Evolutionary conservation across 2,113 vertebrate genomes (phyloP).

Genomic region (Panurus biarmicus): DNA sequence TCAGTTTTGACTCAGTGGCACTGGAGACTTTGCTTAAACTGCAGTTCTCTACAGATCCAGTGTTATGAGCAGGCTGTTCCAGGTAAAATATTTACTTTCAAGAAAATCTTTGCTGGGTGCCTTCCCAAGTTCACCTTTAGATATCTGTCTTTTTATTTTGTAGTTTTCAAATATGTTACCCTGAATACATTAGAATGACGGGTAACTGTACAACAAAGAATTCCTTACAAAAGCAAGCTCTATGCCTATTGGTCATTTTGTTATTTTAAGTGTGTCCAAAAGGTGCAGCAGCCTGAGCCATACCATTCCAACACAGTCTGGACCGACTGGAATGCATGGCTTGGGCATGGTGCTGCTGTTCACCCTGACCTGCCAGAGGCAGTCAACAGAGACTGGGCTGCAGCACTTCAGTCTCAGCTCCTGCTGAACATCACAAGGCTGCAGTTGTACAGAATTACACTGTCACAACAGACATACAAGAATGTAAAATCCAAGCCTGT

Average conservation of each 20-base stretch:
- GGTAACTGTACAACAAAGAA: background rate
- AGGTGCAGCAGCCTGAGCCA: background rate
- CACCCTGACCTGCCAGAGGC: background rate
- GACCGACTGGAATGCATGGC: fast-evolving
- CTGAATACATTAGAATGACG: background rate
- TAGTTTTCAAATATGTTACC: background rate
- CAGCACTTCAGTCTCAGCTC: background rate
- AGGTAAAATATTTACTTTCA: background rate
- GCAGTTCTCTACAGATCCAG: background rate
- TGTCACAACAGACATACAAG: background rate
- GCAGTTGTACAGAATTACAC: background rate
- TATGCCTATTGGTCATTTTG: background rate
- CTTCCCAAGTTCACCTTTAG: background rate
- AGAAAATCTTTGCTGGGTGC: background rate
- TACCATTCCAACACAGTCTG: background rate
- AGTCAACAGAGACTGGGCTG: background rate
- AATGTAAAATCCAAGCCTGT: background rate
- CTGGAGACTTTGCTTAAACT: background rate
- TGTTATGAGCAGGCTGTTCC: background rate
- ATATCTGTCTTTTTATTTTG: background rate
- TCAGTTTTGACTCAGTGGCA: background rate
- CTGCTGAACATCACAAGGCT: background rate
- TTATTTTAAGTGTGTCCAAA: background rate
- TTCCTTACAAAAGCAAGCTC: background rate
- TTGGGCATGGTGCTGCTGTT: background rate